Evolutionary conservation across 2,797 vertebrate genomes (phyloP), one percentile per base, ranked within the genome.

Genomic region (Microctenopoma stevenorrisi): DNA sequence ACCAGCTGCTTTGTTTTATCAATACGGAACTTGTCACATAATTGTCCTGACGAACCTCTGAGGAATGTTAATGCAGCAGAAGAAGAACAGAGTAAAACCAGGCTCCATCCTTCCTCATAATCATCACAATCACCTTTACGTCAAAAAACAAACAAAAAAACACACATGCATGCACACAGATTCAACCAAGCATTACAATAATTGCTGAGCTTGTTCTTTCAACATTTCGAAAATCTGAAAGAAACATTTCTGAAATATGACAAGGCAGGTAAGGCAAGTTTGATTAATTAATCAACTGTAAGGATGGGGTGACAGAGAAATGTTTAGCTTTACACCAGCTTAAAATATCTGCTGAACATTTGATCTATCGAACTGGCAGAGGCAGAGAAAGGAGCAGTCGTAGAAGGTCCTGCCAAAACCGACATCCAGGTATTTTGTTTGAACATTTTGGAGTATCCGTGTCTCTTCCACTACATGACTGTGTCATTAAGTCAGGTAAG

Each of bases 11-110:
- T 88, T 91, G 76, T 85, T 90, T 91, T 85, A 86, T 76, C 65
- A 90, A 92, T 93, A 91, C 85, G 89, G 71, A 85, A 87, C 77
- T 89, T 87, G 82, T 92, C 86, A 88, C 86, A 74, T 88, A 89
- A 86, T 90, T 73, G 55, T 88, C 78, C 79, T 53, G 67, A 86
- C 86, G 80, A 89, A 77, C 72, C 80, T 59, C 77, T 0, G 18
- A 85, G 79, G 88, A 91, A 90, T 91, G 81, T 90, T 85, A 89
- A 89, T 84, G 82, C 76, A 81, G 84, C 64, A 55, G 64, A 79
- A 83, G 86, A 79, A 88, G 83, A 86, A 88, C 64, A 77, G 82
- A 88, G 81, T 50, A 43, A 85, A 89, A 86, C 86, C 84, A 59
- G 58, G 49, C 52, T 56, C 70, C 54, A 82, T 68, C 61, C 74